A percentile compares a stretch with the other conserved stretches of the same genome.
These are phyloP conservation scores for Trissonchulus sp. DNA, from an alignment of 2,888 invertebrate genomes.

Conservation along the genomic window DNA sequence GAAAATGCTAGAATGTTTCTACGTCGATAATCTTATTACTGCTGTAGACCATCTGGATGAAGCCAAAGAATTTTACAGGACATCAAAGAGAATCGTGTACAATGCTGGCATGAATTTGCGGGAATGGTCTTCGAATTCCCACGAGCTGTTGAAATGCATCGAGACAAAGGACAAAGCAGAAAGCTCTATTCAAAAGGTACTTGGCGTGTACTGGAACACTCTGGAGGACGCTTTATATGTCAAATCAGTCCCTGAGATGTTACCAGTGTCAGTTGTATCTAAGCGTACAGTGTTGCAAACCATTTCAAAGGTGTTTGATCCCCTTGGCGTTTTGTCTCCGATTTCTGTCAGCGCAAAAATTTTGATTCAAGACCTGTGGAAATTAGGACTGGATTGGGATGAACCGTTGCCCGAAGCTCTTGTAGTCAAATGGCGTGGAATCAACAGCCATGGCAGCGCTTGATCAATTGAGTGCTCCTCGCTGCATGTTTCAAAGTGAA, in stretches of 20 bases:
- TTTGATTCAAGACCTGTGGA: slow-evolving; percentile 22
- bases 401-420: not conserved
- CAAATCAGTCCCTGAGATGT: not conserved
- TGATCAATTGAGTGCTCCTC: too few species aligned
- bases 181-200: slow-evolving; percentile 22
- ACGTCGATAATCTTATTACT: slow-evolving; percentile 12
- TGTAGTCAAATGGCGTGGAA: not conserved
- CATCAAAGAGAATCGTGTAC: slow-evolving; percentile 8
- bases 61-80: not conserved
- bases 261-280: not conserved
- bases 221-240: too few species aligned
- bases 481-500: too few species aligned
- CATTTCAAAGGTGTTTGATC: slow-evolving; percentile 13
- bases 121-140: slow-evolving; percentile 15
- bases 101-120: slow-evolving; percentile 13
- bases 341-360: not conserved
- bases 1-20: slow-evolving; percentile 27
- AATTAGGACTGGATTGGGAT: slow-evolving; percentile 23
- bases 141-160: not conserved
- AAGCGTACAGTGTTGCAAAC: slow-evolving; percentile 14
- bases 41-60: not conserved
- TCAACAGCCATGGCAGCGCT: not conserved
- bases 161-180: not conserved
- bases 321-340: not conserved
- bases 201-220: slow-evolving; percentile 19